These are phyloP conservation scores for Accipiter virgatus DNA, from an alignment of 2,113 vertebrate genomes.

Conservation along the genomic window DNA sequence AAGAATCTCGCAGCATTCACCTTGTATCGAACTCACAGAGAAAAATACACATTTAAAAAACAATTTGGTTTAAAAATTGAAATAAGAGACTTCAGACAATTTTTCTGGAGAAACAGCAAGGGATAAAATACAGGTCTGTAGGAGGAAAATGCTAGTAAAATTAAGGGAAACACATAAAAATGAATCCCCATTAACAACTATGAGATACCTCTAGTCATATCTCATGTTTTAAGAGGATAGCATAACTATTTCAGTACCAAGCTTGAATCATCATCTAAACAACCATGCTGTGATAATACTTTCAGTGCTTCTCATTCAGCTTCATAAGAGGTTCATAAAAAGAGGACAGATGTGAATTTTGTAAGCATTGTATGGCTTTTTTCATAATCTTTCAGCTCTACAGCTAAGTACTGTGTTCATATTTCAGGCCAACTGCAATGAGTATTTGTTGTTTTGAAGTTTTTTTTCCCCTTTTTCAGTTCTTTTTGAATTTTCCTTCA, in stretches of 20 bases:
- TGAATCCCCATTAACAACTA: neutral
- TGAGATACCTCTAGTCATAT: neutral
- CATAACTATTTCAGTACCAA: neutral
- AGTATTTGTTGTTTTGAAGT: neutral
- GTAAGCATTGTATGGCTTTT: neutral
- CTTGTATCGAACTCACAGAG: neutral
- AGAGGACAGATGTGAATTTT: neutral
- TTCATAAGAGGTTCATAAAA: conserved; percentile 13
- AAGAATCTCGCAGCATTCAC: neutral
- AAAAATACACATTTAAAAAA: conserved; percentile 32
- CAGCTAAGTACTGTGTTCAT: neutral
- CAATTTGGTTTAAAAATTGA: conserved; percentile 2
- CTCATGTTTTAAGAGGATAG: neutral
- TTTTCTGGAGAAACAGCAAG: neutral
- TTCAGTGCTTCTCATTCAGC: conserved; percentile 16
- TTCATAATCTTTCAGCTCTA: neutral
- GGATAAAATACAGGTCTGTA: neutral
- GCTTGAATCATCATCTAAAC: neutral
- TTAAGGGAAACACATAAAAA: neutral
- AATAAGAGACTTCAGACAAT: neutral
- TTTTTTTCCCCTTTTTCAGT: neutral
- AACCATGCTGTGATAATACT: conserved; percentile 1
- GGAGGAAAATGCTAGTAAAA: conserved; percentile 28
- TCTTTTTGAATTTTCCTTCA: neutral
- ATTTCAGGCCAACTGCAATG: neutral